These are phyloP conservation scores for Neocrepidodera transversa DNA, from an alignment of 2,888 invertebrate genomes.

Conservation along the genomic window DNA sequence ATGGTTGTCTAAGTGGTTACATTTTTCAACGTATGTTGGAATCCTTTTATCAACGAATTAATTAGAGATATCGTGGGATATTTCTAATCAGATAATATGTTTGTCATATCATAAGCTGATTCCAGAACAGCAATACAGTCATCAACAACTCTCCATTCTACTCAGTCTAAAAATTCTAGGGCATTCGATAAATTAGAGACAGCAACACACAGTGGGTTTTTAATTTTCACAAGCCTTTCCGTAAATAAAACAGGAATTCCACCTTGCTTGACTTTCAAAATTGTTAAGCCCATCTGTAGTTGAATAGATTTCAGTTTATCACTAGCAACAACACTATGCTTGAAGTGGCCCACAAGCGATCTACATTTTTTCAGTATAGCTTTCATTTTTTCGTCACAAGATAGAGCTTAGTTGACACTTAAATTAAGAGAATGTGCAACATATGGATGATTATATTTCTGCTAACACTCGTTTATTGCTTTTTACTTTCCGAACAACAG, in stretches of 20 bases:
- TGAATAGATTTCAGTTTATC: constrained; percentile 24
- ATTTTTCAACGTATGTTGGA: too few relatives aligned
- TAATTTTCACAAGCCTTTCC: too few relatives aligned
- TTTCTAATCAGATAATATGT: too few relatives aligned
- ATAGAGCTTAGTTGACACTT: constrained; percentile 3
- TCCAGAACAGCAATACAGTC: constrained; percentile 23
- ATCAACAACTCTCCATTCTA: constrained; percentile 31
- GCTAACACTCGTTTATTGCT: constrained; percentile 26
- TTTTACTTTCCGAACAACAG: too few relatives aligned
- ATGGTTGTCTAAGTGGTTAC: constrained; percentile 8
- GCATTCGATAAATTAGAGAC: constrained; percentile 23
- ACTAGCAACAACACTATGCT: constrained; percentile 25
- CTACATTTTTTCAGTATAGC: background rate
- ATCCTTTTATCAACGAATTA: too few relatives aligned
- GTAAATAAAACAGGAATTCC: too few relatives aligned
- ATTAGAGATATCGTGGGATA: too few relatives aligned
- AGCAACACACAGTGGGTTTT: constrained; percentile 21
- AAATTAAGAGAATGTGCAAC: constrained; percentile 44
- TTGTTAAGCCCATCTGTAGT: background rate
- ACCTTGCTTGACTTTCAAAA: constrained; percentile 45
- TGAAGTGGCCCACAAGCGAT: background rate
- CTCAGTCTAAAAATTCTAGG: constrained; percentile 27
- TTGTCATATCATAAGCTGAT: constrained; percentile 23
- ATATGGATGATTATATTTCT: constrained; percentile 41
- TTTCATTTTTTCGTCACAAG: background rate